phyloP scores from a whole-genome alignment of 2,113 vertebrate genomes.

The Podilymbus podiceps region DNA sequence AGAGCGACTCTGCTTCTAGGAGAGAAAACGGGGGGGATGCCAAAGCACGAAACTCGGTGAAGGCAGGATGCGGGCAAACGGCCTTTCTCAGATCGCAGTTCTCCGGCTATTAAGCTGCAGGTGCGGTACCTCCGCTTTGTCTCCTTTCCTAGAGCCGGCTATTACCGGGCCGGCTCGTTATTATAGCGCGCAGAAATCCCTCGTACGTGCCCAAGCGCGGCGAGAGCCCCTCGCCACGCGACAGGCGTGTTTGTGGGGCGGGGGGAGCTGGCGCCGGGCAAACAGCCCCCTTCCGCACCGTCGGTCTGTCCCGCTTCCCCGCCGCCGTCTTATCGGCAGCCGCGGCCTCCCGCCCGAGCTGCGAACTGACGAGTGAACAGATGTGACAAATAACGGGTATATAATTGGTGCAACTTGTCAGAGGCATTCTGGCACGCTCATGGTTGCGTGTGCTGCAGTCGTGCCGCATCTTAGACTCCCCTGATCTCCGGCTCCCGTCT shows the following conservation, averaged over 20 bases:
- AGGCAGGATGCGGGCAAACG: conserved; percentile 47
- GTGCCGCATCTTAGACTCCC: neutral
- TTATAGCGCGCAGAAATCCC: neutral
- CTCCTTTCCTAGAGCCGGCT: conserved; percentile 3
- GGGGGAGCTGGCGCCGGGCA: neutral
- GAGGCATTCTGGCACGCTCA: neutral
- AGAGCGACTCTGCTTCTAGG: neutral
- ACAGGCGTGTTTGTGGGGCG: neutral
- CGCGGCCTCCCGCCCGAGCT: neutral
- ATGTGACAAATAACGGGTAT: neutral
- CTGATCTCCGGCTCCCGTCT: neutral
- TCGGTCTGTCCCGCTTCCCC: neutral
- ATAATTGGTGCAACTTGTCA: neutral
- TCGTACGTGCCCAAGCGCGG: neutral
- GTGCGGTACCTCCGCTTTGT: conserved; percentile 14
- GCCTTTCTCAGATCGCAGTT: conserved; percentile 45
- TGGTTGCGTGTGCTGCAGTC: neutral
- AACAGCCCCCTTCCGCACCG: neutral
- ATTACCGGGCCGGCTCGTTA: neutral
- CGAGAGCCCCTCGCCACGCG: neutral
- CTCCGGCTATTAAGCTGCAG: conserved; percentile 44
- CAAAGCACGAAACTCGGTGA: neutral
- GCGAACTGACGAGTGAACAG: neutral
- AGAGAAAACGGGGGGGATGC: neutral
- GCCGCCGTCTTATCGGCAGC: neutral